phyloP scores from a whole-genome alignment of 2,113 vertebrate species.

The Tricholaema leucomelas region DNA sequence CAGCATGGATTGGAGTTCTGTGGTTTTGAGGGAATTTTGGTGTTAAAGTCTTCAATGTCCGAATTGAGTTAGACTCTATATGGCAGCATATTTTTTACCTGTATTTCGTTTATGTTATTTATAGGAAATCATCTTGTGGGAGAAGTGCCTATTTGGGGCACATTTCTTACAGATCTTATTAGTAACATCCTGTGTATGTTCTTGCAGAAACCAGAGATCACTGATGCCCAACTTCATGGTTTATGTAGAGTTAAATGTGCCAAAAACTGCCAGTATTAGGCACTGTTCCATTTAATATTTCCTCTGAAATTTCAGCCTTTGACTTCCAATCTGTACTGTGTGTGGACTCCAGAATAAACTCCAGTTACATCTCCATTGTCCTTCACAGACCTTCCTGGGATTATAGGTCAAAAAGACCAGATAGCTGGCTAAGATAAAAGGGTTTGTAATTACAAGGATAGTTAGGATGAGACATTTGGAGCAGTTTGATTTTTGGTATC shows the following conservation, averaged over 20 bases:
- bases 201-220: neutral
- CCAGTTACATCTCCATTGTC: neutral
- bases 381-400: slow-evolving; percentile 31
- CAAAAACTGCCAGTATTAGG: neutral
- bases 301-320: neutral
- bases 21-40: no score
- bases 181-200: neutral
- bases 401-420: neutral
- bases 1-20: neutral
- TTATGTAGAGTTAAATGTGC: neutral
- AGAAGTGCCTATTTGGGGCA: neutral
- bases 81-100: rapidly evolving
- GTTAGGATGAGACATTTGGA: neutral
- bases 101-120: neutral
- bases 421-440: slow-evolving; percentile 17
- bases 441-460: neutral
- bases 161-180: rapidly evolving
- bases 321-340: neutral
- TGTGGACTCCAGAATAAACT: neutral
- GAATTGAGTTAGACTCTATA: neutral
- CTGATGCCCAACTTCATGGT: rapidly evolving
- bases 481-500: neutral
- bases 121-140: neutral
- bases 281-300: neutral
- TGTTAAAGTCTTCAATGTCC: neutral